A percentile compares a stretch with the other conserved stretches of the same genome.
Evolutionary conservation across 2,888 invertebrate species (phyloP).

Genomic region (Euphydryas editha): DNA sequence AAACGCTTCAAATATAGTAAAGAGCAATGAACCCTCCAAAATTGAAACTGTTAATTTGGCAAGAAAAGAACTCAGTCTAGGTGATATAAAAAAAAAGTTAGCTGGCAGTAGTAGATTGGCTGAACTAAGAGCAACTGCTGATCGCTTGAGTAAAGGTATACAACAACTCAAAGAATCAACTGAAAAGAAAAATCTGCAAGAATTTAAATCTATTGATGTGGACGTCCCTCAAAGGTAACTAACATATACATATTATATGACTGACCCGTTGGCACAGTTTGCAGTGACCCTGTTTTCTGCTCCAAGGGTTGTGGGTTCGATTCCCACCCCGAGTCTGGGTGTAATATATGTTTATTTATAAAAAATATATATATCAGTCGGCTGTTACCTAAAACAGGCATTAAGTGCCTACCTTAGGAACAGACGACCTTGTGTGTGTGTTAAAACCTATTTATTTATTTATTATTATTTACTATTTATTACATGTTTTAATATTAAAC

Average conservation of each 20-base stretch:
- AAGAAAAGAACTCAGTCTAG: slow-evolving; percentile 86
- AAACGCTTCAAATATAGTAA: slow-evolving; percentile 59
- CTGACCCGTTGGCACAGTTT: too few relatives aligned
- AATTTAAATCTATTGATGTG: slow-evolving; percentile 89
- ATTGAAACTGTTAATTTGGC: slow-evolving; percentile 73
- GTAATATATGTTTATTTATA: too few relatives aligned
- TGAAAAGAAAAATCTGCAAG: slow-evolving; percentile 83
- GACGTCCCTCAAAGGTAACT: slow-evolving; percentile 88
- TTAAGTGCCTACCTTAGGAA: too few relatives aligned
- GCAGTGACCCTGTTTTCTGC: too few relatives aligned
- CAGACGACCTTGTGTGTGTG: too few relatives aligned
- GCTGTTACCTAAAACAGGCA: too few relatives aligned
- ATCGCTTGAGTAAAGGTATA: slow-evolving; percentile 85
- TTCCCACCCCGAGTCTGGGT: too few relatives aligned
- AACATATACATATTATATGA: slow-evolving; percentile 9
- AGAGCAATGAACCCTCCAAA: slow-evolving; percentile 50
- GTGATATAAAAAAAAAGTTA: slow-evolving; percentile 87
- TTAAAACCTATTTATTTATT: too few relatives aligned
- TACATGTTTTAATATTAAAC: too few relatives aligned
- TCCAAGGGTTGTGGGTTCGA: too few relatives aligned
- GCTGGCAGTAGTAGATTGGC: slow-evolving; percentile 87
- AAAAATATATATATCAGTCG: too few relatives aligned
- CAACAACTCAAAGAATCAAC: slow-evolving; percentile 82
- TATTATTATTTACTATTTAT: too few relatives aligned
- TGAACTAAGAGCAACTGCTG: slow-evolving; percentile 87